Evolutionary conservation across 2,888 invertebrate genomes (phyloP), one percentile per base, ranked within the genome.

Genomic region (Linnaemya vulpina): DNA sequence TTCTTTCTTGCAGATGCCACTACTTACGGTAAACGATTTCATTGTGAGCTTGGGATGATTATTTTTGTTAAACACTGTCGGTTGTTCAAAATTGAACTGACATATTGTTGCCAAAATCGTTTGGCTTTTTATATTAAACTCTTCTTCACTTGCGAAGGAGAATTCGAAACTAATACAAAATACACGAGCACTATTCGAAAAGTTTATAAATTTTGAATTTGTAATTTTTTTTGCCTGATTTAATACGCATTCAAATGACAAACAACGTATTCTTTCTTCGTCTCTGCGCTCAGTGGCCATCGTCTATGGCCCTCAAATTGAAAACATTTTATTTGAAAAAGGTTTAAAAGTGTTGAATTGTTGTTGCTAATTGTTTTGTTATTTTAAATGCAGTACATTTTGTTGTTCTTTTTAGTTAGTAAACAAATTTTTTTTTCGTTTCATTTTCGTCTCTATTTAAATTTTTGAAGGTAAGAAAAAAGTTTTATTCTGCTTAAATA

Each of bases 21-120:
- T 89, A 92, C 92, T 93, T 90, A 92, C 92, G 90, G 91, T 90
- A 90, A 92, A 90, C 90, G 92, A 90, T 92, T 91, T 92, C 92
- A 92, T 92, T 93, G 92, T 92, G 88, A 82, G 88, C 89, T 90
- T 92, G 89, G 88, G 89, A 81, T 75, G 62, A 77, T 35, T 88
- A 88, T 87, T 86, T 87, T 87, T 87, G 88, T 89, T 91, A 89
- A 77, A 91, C 91, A 92, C 92, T 90, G 91, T 92, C 90, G 91
- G 90, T 92, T 92, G 90, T 90, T 90, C 90, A 89, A 90, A 92
- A 91, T 88, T 91, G 89, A 92, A 93, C 92, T 92, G 92, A 92
- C 91, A 92, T 92, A 86, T 89, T 86, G 86, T 88, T 88, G 88
- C 87, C 89, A 89, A 89, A 89, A 88, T 82, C 67, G 81, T 88